These are phyloP conservation scores for Schizothorax lantsangensis DNA, from an alignment of 2,797 vertebrate genomes.

Conservation along the genomic window DNA sequence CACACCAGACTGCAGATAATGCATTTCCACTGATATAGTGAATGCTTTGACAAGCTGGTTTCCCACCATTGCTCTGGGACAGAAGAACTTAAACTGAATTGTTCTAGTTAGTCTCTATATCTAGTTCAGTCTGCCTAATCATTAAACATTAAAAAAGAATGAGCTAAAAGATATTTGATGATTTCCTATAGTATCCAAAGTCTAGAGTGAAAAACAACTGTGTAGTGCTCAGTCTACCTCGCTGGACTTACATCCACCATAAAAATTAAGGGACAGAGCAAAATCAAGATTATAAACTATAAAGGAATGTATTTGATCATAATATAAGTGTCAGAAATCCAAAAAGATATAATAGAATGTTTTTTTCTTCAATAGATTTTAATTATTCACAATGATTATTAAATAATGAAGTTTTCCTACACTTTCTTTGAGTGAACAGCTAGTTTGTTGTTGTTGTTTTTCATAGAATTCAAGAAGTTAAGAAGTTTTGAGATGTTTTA, in stretches of 20 bases:
- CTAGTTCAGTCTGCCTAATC: not conserved
- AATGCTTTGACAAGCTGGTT: not conserved
- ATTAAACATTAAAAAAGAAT: not conserved
- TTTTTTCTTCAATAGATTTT: not conserved
- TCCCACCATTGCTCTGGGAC: not conserved
- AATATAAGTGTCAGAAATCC: not conserved
- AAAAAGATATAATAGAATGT: not conserved
- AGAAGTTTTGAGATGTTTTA: not conserved
- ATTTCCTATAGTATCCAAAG: not conserved
- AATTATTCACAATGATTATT: not conserved
- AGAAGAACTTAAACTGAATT: not conserved
- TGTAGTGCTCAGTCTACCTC: not conserved
- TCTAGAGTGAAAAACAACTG: not conserved
- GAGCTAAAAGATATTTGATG: not conserved
- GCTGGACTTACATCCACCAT: not conserved
- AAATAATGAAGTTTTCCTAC: not conserved
- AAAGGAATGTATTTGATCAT: not conserved
- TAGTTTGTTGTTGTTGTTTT: not conserved
- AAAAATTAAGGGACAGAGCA: not conserved
- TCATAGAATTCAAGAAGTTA: not conserved
- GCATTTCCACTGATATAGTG: conserved; percentile 1
- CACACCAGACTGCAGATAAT: conserved; percentile 13
- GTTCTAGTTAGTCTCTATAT: not conserved
- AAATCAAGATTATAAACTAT: not conserved
- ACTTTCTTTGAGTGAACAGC: conserved; percentile 1